Evolutionary conservation across 2,888 invertebrate species (phyloP).

Genomic region (Ornithoptera alexandrae): DNA sequence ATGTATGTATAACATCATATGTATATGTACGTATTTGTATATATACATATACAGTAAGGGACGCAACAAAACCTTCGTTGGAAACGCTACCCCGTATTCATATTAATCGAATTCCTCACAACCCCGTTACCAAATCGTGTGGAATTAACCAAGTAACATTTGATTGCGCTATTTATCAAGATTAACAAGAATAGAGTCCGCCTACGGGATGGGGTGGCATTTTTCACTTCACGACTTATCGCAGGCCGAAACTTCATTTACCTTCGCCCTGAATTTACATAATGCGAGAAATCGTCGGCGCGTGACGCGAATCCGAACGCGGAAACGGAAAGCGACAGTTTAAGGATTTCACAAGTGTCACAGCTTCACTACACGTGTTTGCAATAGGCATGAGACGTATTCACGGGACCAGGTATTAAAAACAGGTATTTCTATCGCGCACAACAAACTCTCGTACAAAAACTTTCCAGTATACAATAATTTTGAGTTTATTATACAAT

Average conservation of each 20-base stretch:
- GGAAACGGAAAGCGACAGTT: background rate
- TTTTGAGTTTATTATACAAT: no score
- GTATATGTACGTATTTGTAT: background rate
- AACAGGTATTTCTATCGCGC: no score
- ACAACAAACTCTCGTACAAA: no score
- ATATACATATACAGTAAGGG: background rate
- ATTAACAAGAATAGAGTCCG: background rate
- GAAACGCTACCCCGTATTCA: no score
- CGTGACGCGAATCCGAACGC: background rate
- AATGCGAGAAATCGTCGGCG: background rate
- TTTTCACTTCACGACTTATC: background rate
- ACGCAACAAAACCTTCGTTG: background rate
- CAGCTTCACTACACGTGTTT: no score
- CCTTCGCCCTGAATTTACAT: background rate
- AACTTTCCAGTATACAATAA: no score
- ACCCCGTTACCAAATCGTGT: background rate
- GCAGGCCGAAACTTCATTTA: background rate
- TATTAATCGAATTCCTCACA: background rate
- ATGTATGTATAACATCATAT: background rate
- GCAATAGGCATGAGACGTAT: no score
- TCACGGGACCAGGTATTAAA: no score
- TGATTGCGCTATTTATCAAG: slow-evolving; percentile 1
- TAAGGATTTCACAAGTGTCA: no score
- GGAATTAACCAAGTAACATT: background rate
- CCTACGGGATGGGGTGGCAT: background rate